phyloP scores from a whole-genome alignment of 2,113 vertebrate genomes.

The Stegastes partitus region DNA sequence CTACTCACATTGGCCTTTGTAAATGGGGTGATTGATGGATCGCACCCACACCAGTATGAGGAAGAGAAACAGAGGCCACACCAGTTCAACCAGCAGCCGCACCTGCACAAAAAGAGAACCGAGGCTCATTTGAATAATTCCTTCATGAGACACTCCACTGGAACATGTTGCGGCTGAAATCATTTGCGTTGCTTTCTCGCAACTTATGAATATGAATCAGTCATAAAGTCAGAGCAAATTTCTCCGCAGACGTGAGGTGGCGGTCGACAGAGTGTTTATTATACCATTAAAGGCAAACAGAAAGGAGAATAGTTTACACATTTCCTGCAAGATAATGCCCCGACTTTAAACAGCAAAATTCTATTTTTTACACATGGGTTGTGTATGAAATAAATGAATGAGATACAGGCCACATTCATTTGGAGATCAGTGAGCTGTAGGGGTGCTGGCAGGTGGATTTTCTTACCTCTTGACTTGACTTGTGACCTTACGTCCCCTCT shows the following conservation, averaged over 20 bases:
- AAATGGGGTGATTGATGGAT: slow-evolving; percentile 89
- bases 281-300: no score
- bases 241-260: neutral
- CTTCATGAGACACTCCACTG: neutral
- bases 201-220: neutral
- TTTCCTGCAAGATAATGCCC: neutral
- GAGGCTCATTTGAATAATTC: slow-evolving; percentile 5
- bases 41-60: slow-evolving; percentile 95
- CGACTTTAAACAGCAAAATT: neutral
- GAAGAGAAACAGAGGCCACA: slow-evolving; percentile 98
- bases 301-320: neutral
- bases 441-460: neutral
- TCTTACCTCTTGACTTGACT: neutral
- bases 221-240: neutral
- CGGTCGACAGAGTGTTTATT: no score
- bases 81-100: slow-evolving; percentile 91
- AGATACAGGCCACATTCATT: neutral
- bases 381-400: neutral
- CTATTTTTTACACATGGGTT: neutral
- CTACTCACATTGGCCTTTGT: slow-evolving; percentile 96
- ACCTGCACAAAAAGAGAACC: slow-evolving; percentile 82
- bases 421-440: neutral
- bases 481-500: neutral
- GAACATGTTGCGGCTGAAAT: neutral
- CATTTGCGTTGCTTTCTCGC: neutral